phyloP scores from a whole-genome alignment of 2,888 invertebrate species.

The Orthosia incerta region DNA sequence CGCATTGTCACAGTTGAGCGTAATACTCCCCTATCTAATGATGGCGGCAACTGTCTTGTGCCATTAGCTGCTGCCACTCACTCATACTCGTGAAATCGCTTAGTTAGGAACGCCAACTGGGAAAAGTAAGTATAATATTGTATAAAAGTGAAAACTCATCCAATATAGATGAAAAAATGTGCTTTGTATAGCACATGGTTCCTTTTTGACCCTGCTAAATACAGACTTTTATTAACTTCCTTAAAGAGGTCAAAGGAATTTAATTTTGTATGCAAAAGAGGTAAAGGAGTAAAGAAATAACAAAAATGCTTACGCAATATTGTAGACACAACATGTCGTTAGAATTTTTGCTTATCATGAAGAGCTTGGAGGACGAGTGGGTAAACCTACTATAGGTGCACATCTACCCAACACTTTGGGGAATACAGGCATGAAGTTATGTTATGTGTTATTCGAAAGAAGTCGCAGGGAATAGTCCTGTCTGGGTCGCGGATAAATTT shows the following conservation, averaged over 20 bases:
- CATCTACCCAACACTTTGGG: no score
- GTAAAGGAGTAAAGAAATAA: not conserved
- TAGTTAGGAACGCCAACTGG: not conserved
- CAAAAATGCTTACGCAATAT: conserved; percentile 23
- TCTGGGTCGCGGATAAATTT: no score
- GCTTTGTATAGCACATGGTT: no score
- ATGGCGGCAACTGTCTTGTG: conserved; percentile 20
- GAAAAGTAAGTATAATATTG: not conserved
- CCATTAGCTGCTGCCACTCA: conserved; percentile 38
- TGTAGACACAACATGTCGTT: conserved; percentile 38
- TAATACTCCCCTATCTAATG: conserved; percentile 10
- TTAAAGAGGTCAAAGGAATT: not conserved
- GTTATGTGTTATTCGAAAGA: not conserved
- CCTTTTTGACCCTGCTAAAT: no score
- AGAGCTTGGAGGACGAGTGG: no score
- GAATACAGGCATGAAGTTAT: no score
- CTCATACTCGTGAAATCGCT: not conserved
- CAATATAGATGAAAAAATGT: no score
- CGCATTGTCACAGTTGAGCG: not conserved
- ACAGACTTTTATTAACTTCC: no score
- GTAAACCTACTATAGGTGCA: no score
- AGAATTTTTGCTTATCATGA: not conserved
- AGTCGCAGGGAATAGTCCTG: not conserved
- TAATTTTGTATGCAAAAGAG: not conserved
- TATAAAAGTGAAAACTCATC: no score